These are phyloP conservation scores for Poeciliopsis retropinna DNA, from an alignment of 2,113 vertebrate species.

Conservation along the genomic window DNA sequence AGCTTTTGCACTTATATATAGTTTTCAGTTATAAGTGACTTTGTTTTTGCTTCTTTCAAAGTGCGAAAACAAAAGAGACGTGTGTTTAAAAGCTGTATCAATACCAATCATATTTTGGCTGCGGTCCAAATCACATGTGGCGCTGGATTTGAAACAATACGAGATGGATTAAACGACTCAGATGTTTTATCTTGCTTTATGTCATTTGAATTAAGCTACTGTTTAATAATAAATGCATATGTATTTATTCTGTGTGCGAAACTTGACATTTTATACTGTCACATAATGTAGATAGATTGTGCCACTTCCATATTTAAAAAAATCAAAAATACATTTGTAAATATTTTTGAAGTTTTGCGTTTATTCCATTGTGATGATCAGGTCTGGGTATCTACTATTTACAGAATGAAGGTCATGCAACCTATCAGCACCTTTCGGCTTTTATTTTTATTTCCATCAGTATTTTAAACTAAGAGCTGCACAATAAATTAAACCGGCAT, in stretches of 20 bases:
- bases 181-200: not conserved
- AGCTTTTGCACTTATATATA: conserved; percentile 8
- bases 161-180: conserved; percentile 16
- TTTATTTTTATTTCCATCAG: not conserved
- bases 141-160: conserved; percentile 40
- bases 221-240: no score
- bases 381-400: not conserved
- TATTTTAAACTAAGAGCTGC: not conserved
- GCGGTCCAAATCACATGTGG: conserved; percentile 40
- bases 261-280: not conserved
- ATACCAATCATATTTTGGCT: conserved; percentile 36
- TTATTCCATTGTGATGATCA: not conserved
- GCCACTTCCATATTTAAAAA: not conserved
- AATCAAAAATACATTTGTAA: no score
- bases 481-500: no score
- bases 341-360: not conserved
- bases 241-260: no score
- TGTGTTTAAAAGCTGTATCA: not conserved
- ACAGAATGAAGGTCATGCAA: not conserved
- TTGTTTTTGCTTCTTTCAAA: conserved; percentile 1
- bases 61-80: conserved; percentile 17
- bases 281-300: not conserved
- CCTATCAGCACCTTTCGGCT: not conserved
- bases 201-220: not conserved
- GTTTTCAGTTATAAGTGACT: conserved; percentile 2